Evolutionary conservation across 2,113 vertebrate species (phyloP), one percentile per base, ranked within the genome.

Genomic region (Elanoides forficatus): DNA sequence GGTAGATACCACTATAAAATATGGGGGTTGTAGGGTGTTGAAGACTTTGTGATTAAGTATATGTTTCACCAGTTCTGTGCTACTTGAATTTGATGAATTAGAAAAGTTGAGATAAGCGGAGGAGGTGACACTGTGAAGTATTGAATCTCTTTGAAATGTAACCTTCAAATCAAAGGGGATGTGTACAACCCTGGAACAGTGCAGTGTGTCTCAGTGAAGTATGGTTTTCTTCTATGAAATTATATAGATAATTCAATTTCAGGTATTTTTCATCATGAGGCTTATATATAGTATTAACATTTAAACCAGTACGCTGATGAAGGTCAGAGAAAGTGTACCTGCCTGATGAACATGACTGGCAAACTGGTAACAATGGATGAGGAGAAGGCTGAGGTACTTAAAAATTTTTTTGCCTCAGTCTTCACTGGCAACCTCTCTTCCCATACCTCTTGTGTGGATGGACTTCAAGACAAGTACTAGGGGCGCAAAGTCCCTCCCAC

Each of bases 331-430:
- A 83, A 15, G 9, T 18, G 7, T 68, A 4, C 0, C 29, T 20
- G 13, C 4, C 3, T 1, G 1, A 1, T 48, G 47, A 59, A 16
- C 20, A 50, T 1, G 5, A 12, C n/a, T 60, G 48, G 13, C 34
- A 86, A n/a, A 63, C n/a, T 63, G 3, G 2, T 86, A 45, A 45
- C 16, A 59, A 13, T 3, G 3, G 25, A 27, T 2, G 5, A 50
- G 21, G 19, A 70, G 29, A 72, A 67, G 11, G 13, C 47, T 71
- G 60, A 79, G 30, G 20, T 82, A 12, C 21, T 53, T 38, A 56
- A 27, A 7, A 47, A 47, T 10, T 21, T 36, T 36, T 68, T 76
- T 87, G 26, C 16, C n/a, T 85, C 48, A 21, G 8, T 90, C n/a
- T 84, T 90, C 36, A 13, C 27, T 75, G 42, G 14, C 36, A 63